These are phyloP conservation scores for Holotrichia oblita DNA, from an alignment of 1,140 invertebrate genomes.

Conservation along the genomic window DNA sequence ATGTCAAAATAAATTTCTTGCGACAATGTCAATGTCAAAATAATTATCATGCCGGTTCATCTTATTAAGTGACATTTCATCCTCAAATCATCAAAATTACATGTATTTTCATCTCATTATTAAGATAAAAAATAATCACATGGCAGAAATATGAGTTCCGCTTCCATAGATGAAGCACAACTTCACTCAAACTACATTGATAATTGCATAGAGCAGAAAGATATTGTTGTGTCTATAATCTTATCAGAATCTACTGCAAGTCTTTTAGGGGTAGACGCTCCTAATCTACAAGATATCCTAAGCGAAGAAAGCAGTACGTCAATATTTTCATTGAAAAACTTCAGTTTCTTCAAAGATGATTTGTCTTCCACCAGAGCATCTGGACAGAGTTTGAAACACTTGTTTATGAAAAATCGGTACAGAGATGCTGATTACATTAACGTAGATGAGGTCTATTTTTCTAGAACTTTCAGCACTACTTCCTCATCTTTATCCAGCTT, in stretches of 20 bases:
- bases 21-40: too few relatives aligned
- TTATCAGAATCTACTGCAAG: slow-evolving; percentile 55
- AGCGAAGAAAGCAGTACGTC: not conserved
- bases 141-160: not conserved
- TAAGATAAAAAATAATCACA: not conserved
- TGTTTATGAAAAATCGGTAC: not conserved
- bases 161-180: not conserved
- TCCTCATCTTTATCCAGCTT: too few relatives aligned
- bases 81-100: slow-evolving; percentile 18
- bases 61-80: not conserved
- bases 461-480: too few relatives aligned
- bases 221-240: slow-evolving; percentile 54
- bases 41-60: too few relatives aligned
- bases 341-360: too few relatives aligned
- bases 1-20: too few relatives aligned
- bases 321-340: too few relatives aligned
- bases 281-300: slow-evolving; percentile 51
- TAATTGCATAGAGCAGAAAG: not conserved
- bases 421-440: too few relatives aligned
- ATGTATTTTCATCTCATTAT: slow-evolving; percentile 17
- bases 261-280: slow-evolving; percentile 52
- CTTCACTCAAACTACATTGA: not conserved
- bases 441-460: too few relatives aligned
- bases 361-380: not conserved
- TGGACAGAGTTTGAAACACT: not conserved